Percentiles rank a stretch among this genome's conserved stretches.
Evolutionary conservation across 2,113 vertebrate genomes (phyloP).

Genomic region (Pseudorectes ferrugineus): DNA sequence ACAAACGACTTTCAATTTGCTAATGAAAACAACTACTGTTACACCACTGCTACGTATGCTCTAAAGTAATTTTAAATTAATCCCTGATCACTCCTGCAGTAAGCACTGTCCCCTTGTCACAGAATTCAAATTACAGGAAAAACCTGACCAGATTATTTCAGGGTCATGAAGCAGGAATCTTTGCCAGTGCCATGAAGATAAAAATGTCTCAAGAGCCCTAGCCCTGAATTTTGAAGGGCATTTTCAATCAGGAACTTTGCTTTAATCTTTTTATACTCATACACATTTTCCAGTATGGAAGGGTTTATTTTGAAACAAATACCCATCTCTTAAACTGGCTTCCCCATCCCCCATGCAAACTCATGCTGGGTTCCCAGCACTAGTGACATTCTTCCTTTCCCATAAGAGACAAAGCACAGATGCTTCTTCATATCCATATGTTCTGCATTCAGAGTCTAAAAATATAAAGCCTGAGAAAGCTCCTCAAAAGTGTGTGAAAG

Average conservation of each 20-base stretch:
- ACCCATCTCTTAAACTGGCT: background rate
- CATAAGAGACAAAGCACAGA: background rate
- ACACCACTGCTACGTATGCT: background rate
- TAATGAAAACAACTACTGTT: background rate
- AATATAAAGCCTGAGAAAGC: background rate
- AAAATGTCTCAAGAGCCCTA: background rate
- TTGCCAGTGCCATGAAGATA: background rate
- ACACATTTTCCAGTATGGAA: background rate
- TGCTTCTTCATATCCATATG: background rate
- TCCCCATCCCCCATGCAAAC: background rate
- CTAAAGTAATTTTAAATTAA: background rate
- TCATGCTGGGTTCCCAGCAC: background rate
- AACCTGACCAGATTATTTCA: background rate
- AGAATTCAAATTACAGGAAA: background rate
- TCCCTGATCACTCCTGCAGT: background rate
- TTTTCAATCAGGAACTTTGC: background rate
- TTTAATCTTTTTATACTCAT: background rate
- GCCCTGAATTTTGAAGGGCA: background rate
- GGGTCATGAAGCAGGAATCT: background rate
- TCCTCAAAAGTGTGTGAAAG: background rate
- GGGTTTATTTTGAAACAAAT: background rate
- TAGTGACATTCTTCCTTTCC: background rate
- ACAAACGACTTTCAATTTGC: background rate
- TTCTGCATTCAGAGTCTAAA: background rate
- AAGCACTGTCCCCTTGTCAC: background rate